These are phyloP conservation scores for Stictocephala bisonia DNA, from an alignment of 2,888 invertebrate species.

Conservation along the genomic window DNA sequence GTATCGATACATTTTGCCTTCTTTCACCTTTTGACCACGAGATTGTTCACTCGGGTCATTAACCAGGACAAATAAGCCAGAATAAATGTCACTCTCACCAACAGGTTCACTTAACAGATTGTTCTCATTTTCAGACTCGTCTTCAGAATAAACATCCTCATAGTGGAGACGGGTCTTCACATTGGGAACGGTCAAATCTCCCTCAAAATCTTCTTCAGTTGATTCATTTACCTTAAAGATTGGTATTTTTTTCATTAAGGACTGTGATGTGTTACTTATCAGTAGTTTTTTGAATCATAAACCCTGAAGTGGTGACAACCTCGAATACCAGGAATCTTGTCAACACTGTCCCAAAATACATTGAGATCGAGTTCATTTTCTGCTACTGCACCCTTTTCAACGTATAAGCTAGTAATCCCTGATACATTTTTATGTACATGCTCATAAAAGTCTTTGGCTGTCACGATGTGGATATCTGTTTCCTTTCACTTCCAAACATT, in stretches of 20 bases:
- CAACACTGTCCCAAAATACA: slow-evolving; percentile 4
- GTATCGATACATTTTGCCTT: too few relatives aligned
- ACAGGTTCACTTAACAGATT: too few relatives aligned
- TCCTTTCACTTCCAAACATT: slow-evolving; percentile 38
- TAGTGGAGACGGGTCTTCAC: too few relatives aligned
- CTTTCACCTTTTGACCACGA: too few relatives aligned
- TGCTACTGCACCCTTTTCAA: background rate
- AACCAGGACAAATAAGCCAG: too few relatives aligned
- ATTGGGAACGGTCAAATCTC: too few relatives aligned
- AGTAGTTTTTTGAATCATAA: slow-evolving; percentile 18
- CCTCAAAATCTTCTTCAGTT: slow-evolving; percentile 7
- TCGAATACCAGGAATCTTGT: slow-evolving; percentile 4
- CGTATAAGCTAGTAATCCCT: slow-evolving; percentile 27
- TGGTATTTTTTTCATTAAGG: slow-evolving; percentile 25
- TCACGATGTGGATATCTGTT: slow-evolving; percentile 16
- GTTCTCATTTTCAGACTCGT: too few relatives aligned
- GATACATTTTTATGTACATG: slow-evolving; percentile 35
- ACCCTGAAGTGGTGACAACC: background rate
- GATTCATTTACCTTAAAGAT: background rate
- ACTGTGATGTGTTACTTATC: slow-evolving; percentile 13
- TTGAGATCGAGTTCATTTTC: slow-evolving; percentile 15
- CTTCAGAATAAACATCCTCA: too few relatives aligned
- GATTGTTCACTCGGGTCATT: too few relatives aligned
- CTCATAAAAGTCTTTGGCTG: slow-evolving; percentile 33
- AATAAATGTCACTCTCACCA: too few relatives aligned